Evolutionary conservation across 2,888 invertebrate genomes (phyloP), one percentile per base, ranked within the genome.

Genomic region (Eupeodes latifasciatus): DNA sequence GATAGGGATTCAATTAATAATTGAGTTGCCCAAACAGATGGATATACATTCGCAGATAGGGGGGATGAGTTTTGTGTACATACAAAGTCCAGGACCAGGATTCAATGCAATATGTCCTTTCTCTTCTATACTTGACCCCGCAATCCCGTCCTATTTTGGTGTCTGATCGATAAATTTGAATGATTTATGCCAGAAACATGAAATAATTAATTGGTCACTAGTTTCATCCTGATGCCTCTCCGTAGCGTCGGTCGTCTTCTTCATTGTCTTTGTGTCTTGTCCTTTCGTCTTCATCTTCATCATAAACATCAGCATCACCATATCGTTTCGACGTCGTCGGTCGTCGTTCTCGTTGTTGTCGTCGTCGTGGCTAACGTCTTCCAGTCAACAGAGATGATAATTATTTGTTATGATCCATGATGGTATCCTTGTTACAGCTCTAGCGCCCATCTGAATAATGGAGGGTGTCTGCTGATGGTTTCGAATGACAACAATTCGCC

Each of bases 151-250:
- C 69, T 14, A 40, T 10, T 19, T 71, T 40, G 53, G 34, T 71
- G 40, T 64, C 16, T 81, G 80, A 87, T 87, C 86, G 86, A 87
- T 87, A 83, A 87, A 83, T 87, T 83, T 83, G 83, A 87, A 87
- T 87, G 86, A 87, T 87, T 87, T 81, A 85, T 88, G 84, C 67
- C 81, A 81, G 77, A 75, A 84, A 88, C 87, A 85, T 84, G 87
- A 81, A 88, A 85, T 88, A 88, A 88, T 88, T 88, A 88, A 88
- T 88, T 88, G 87, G 87, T 81, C 80, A 77, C 77, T 69, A 84
- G 81, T 80, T 66, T 80, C 76, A 75, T 75, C 49, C 57, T 12
- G 64, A 7, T 55, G 27, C 19, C 27, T 27, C 19, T 55, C 19
- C 19, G 16, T 19, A 19, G 16, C 19, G 14, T 62, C 40, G 44